Conservation (phyloP, 1,140 invertebrate species). For the Oncopeltus fasciatus region DNA sequence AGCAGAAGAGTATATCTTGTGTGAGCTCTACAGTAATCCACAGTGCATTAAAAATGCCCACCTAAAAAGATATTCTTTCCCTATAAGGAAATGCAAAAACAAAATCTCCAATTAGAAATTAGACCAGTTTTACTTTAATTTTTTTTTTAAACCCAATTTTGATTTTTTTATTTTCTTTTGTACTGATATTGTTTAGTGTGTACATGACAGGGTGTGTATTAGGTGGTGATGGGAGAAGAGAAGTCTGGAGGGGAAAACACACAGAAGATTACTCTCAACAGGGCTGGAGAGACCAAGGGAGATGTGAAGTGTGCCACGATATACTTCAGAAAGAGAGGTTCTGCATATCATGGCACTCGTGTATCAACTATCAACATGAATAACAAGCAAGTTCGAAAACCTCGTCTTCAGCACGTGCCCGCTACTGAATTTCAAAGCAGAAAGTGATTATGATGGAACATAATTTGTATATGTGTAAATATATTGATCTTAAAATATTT, state of each 20-base stretch:
- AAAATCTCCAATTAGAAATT: no score
- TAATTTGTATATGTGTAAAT: no score
- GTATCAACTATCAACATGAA: neutral
- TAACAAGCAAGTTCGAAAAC: neutral
- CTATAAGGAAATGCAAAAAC: no score
- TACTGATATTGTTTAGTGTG: neutral
- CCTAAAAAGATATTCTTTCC: no score
- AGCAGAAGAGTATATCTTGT: no score
- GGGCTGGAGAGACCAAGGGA: neutral
- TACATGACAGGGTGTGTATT: conserved; percentile 1
- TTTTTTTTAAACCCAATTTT: no score
- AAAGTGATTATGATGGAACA: no score
- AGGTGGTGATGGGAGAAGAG: neutral
- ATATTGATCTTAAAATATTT: no score
- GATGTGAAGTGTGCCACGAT: neutral
- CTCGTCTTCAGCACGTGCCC: neutral
- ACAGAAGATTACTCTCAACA: neutral
- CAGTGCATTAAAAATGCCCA: no score
- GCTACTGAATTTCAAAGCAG: no score
- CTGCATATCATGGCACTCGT: neutral
- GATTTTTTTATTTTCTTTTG: neutral
- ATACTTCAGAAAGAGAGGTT: neutral
- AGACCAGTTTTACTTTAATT: no score
- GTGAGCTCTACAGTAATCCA: no score
- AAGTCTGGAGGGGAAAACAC: neutral